phyloP scores from a whole-genome alignment of 2,113 vertebrate species.

The Clarias batrachus region DNA sequence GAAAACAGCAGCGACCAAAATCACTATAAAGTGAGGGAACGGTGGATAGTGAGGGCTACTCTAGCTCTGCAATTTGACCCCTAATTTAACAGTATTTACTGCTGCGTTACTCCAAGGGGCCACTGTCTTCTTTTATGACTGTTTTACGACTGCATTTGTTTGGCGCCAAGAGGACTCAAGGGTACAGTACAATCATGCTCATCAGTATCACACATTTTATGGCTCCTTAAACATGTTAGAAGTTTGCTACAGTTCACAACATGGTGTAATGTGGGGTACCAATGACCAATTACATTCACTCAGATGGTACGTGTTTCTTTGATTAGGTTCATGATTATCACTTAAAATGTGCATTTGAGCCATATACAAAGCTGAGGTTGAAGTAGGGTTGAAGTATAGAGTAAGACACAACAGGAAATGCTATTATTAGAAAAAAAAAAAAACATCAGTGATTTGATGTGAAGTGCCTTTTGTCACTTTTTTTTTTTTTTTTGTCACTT shows the following conservation, averaged over 20 bases:
- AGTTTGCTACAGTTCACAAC: not conserved
- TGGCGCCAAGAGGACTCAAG: slow-evolving; percentile 20
- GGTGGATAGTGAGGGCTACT: not conserved
- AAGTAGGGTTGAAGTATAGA: not conserved
- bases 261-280: not conserved
- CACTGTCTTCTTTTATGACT: slow-evolving; percentile 23
- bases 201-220: slow-evolving; percentile 25
- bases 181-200: not conserved
- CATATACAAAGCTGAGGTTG: slow-evolving; percentile 29
- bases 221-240: not conserved
- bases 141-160: slow-evolving; percentile 17
- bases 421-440: not conserved
- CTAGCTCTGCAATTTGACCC: not conserved
- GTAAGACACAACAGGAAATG: not conserved
- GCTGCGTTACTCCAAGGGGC: slow-evolving; percentile 19
- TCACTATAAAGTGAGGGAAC: not conserved
- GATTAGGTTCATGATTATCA: not conserved
- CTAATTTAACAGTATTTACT: slow-evolving; percentile 25
- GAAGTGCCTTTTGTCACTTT: not conserved
- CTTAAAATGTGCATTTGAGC: slow-evolving; percentile 39
- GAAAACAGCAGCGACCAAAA: slow-evolving; percentile 4
- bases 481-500: no score
- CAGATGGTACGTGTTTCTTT: not conserved
- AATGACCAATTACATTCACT: not conserved
- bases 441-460: not conserved